Evolutionary conservation across 2,797 vertebrate genomes (phyloP).

Genomic region (Triplophysa yarkandensis): DNA sequence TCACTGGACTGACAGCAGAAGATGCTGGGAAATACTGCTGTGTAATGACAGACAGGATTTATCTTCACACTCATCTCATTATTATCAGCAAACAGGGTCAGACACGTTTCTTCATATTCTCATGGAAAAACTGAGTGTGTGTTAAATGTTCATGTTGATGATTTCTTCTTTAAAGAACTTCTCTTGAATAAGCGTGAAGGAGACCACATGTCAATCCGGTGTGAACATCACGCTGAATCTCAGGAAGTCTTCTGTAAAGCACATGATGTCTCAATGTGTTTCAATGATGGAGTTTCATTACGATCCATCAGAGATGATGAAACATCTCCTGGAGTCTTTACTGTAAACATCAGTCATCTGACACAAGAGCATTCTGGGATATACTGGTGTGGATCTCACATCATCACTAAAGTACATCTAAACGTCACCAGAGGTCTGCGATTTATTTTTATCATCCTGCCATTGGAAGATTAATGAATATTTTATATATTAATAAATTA

Average conservation of each 20-base stretch:
- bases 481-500: too few relatives aligned
- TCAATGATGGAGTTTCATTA: conserved; percentile 18
- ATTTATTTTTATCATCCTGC: too few relatives aligned
- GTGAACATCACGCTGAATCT: conserved; percentile 16
- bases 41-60: conserved; percentile 14
- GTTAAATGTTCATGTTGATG: too few relatives aligned
- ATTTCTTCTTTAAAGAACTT: conserved; percentile 1
- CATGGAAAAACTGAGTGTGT: background rate
- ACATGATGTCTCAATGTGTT: background rate
- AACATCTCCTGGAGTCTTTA: conserved; percentile 12
- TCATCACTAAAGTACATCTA: background rate
- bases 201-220: conserved; percentile 34
- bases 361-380: conserved; percentile 36
- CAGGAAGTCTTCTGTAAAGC: conserved; percentile 19
- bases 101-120: background rate
- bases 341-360: conserved; percentile 31
- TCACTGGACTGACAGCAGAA: conserved; percentile 31
- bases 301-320: conserved; percentile 20
- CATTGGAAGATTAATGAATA: too few relatives aligned
- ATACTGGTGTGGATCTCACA: conserved; percentile 38
- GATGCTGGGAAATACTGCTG: conserved; percentile 50
- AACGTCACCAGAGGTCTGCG: background rate
- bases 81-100: conserved; percentile 34
- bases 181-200: conserved; percentile 32
- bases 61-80: conserved; percentile 27